These are phyloP conservation scores for Heteronetta atricapilla DNA, from an alignment of 2,113 vertebrate genomes.

Conservation along the genomic window DNA sequence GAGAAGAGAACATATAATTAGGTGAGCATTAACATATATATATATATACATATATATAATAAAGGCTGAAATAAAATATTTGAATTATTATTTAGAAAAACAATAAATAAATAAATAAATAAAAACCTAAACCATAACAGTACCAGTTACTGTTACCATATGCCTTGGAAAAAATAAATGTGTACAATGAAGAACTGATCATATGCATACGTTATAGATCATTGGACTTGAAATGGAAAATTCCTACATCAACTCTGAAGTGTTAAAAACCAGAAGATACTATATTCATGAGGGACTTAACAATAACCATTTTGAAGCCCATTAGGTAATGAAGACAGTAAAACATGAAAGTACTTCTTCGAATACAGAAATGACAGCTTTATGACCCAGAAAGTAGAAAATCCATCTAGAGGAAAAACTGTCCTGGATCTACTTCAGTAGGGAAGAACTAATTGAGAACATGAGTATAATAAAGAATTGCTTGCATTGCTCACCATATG, in stretches of 20 bases:
- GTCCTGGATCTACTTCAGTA: constrained; percentile 34
- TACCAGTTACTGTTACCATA: not conserved
- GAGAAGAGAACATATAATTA: not conserved
- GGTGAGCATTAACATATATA: not conserved
- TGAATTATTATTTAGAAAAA: not conserved
- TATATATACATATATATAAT: not conserved
- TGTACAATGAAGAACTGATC: not conserved
- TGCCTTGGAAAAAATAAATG: not conserved
- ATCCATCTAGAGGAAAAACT: constrained; percentile 53
- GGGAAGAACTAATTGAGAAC: constrained; percentile 56
- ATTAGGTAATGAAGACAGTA: constrained; percentile 62
- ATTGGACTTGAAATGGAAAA: not conserved
- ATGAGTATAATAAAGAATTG: constrained; percentile 38
- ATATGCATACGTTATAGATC: not conserved
- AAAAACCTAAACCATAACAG: too few species aligned
- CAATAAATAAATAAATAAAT: too few species aligned
- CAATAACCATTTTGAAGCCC: constrained; percentile 58
- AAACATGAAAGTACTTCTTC: constrained; percentile 52
- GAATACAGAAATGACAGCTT: constrained; percentile 62
- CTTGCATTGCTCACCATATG: not conserved
- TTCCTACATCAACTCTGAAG: not conserved
- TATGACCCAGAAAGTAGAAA: constrained; percentile 66
- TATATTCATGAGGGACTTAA: constrained; percentile 45
- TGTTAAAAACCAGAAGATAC: constrained; percentile 20
- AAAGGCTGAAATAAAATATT: not conserved